A percentile compares a stretch with the other conserved stretches of the same genome.
Evolutionary conservation across 2,113 vertebrate species (phyloP).

Genomic region (Megaptera novaeangliae): DNA sequence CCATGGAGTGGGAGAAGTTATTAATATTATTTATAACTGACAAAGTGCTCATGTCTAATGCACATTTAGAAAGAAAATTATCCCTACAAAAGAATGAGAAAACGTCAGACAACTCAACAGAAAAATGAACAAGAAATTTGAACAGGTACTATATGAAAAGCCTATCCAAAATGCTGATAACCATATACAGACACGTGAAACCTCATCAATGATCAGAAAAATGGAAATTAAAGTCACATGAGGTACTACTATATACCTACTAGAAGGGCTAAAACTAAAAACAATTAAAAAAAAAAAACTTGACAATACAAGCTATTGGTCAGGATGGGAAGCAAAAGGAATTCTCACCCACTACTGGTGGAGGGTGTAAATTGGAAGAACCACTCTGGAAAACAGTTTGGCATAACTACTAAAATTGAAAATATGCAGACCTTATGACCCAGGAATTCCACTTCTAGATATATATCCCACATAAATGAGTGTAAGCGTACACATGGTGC

Average conservation of each 20-base stretch:
- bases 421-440: not conserved
- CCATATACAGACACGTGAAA: not conserved
- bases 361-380: not conserved
- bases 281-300: not conserved
- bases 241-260: not conserved
- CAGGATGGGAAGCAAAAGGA: not conserved
- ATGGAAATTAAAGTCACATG: not conserved
- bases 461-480: not conserved
- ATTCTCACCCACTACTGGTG: not conserved
- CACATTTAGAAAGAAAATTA: not conserved
- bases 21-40: not conserved
- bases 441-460: not conserved
- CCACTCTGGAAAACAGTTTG: not conserved
- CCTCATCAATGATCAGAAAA: not conserved
- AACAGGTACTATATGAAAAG: not conserved
- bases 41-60: not conserved
- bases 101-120: not conserved
- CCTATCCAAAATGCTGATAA: not conserved
- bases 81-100: not conserved
- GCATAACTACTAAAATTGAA: not conserved
- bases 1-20: not conserved
- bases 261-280: not conserved
- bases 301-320: not conserved
- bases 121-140: not conserved
- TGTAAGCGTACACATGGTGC: not conserved